A percentile compares a stretch with the other conserved stretches of the same genome.
These are phyloP conservation scores for Eulemur coronatus DNA, from an alignment of 2,797 vertebrate species.

Conservation along the genomic window DNA sequence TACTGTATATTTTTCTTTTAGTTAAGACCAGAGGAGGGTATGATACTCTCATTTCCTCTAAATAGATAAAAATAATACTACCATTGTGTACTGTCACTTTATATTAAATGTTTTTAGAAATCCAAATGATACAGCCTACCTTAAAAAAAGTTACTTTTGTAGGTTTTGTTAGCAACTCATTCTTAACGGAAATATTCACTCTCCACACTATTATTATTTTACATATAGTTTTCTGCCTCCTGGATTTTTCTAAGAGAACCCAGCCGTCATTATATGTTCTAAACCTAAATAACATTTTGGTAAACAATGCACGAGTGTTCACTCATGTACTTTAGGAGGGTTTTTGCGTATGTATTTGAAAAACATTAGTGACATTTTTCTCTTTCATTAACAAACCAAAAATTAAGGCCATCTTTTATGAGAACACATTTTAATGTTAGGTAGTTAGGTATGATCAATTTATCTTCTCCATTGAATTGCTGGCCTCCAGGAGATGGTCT, in stretches of 20 bases:
- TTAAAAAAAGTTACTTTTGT: background rate
- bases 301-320: background rate
- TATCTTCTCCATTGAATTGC: background rate
- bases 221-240: background rate
- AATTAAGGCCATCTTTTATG: background rate
- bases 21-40: background rate
- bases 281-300: background rate
- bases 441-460: background rate
- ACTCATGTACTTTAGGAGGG: background rate
- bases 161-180: background rate
- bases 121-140: background rate
- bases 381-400: background rate
- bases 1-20: background rate
- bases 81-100: background rate
- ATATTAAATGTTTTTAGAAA: slow-evolving; percentile 35
- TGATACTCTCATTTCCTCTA: background rate
- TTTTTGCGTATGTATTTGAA: background rate
- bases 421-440: background rate
- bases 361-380: background rate
- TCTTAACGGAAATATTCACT: background rate
- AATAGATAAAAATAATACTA: background rate
- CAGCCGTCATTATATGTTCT: background rate
- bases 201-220: background rate
- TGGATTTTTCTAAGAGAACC: background rate
- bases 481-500: background rate